These are phyloP conservation scores for Taeniopygia guttata DNA, from an alignment of 2,797 vertebrate species.

Conservation along the genomic window DNA sequence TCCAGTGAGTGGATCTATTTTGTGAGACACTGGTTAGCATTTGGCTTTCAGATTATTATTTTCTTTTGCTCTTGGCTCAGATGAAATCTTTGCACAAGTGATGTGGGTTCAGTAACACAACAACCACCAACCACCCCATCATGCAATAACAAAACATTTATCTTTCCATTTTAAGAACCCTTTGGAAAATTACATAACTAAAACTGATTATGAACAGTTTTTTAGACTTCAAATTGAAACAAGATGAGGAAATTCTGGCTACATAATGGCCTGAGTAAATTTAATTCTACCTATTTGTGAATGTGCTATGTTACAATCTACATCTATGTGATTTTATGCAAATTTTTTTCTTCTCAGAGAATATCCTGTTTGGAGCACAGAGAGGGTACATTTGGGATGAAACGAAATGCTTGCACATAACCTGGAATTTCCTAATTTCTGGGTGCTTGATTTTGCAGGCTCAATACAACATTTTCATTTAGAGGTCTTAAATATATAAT, in stretches of 20 bases:
- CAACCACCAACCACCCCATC: not conserved
- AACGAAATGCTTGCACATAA: not conserved
- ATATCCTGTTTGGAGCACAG: not conserved
- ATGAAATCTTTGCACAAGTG: not conserved
- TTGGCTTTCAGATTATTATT: not conserved
- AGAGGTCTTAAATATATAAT: constrained; percentile 22
- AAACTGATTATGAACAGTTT: not conserved
- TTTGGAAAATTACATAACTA: not conserved
- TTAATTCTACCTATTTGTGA: not conserved
- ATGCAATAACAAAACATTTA: not conserved
- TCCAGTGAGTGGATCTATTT: not conserved
- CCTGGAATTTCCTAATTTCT: constrained; percentile 14
- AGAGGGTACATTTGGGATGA: not conserved
- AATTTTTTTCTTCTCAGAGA: not conserved
- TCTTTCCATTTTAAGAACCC: not conserved
- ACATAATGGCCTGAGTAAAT: not conserved
- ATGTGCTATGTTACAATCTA: not conserved
- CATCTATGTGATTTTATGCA: not conserved
- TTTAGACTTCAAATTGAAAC: not conserved
- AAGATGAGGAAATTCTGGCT: not conserved
- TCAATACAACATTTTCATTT: constrained; percentile 7
- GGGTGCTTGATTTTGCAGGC: not conserved
- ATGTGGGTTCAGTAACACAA: not conserved
- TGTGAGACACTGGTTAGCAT: not conserved
- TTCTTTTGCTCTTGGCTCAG: not conserved